phyloP scores from a whole-genome alignment of 2,797 vertebrate species.

The Smutsia gigantea region DNA sequence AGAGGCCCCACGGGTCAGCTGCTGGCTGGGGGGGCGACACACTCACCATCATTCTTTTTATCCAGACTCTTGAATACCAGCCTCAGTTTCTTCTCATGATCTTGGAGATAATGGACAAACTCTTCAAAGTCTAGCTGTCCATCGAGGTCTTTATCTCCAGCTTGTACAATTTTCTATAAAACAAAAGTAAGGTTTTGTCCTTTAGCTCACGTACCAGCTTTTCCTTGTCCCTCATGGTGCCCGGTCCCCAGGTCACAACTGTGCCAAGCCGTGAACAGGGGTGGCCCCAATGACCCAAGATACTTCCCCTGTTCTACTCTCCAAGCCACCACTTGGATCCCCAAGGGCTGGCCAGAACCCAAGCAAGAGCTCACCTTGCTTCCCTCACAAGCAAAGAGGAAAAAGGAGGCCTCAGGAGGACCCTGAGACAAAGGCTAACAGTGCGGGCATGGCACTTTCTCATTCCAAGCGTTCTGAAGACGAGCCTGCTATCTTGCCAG shows the following conservation, averaged over 20 bases:
- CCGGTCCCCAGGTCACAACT: background rate
- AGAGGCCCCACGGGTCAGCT: fast-evolving
- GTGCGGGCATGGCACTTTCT: background rate
- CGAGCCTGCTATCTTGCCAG: background rate
- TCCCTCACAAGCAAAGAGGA: background rate
- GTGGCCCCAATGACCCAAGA: background rate
- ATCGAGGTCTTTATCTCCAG: slow-evolving; percentile 96
- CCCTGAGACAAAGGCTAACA: slow-evolving; percentile 47
- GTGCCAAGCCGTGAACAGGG: background rate
- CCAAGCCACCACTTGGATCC: background rate
- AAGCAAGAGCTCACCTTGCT: background rate
- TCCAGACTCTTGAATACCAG: slow-evolving; percentile 98
- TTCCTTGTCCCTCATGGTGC: background rate
- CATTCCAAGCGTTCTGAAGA: background rate
- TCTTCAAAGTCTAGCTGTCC: slow-evolving; percentile 98
- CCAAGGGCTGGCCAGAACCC: background rate
- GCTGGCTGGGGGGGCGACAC: fast-evolving
- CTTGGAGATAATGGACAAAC: slow-evolving; percentile 97
- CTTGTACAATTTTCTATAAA: slow-evolving; percentile 96
- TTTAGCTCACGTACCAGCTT: background rate
- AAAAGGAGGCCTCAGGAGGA: slow-evolving; percentile 2
- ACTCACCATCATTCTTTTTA: slow-evolving; percentile 96
- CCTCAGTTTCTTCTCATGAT: slow-evolving; percentile 97
- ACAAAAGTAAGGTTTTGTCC: slow-evolving; percentile 40
- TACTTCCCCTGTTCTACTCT: background rate